phyloP scores from a whole-genome alignment of 2,113 vertebrate genomes.

The Zeus faber region DNA sequence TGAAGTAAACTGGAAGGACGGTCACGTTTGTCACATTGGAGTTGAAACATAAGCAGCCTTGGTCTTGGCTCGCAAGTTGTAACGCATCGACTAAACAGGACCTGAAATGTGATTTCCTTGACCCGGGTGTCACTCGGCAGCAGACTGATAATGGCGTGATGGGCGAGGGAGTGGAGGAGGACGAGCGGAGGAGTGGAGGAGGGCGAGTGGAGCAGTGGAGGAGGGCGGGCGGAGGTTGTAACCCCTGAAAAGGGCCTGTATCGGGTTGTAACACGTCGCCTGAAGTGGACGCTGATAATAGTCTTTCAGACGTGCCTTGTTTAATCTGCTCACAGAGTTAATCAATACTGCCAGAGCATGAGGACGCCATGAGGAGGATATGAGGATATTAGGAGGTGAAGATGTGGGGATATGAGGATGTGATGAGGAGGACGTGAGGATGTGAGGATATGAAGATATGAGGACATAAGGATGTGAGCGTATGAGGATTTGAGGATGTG shows the following conservation, averaged over 20 bases:
- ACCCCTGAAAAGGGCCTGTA: slow-evolving; percentile 63
- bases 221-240: slow-evolving; percentile 61
- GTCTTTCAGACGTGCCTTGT: slow-evolving; percentile 75
- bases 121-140: slow-evolving; percentile 60
- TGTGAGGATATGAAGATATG: too few species aligned
- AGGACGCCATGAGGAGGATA: slow-evolving; percentile 51
- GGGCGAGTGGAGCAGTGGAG: slow-evolving; percentile 27
- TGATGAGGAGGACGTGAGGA: too few species aligned
- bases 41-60: too few species aligned
- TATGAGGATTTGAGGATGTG: too few species aligned
- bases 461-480: too few species aligned
- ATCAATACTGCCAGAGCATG: slow-evolving; percentile 74
- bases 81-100: slow-evolving; percentile 26
- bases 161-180: not conserved
- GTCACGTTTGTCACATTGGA: too few species aligned
- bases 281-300: slow-evolving; percentile 76
- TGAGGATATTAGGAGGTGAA: slow-evolving; percentile 70
- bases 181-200: not conserved
- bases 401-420: slow-evolving; percentile 70
- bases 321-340: slow-evolving; percentile 65
- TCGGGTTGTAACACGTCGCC: slow-evolving; percentile 75
- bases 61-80: too few species aligned
- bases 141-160: slow-evolving; percentile 50
- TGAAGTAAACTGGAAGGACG: too few species aligned
- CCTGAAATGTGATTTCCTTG: slow-evolving; percentile 44